Base-by-base conservation (phyloP, 2,113 vertebrate species). In the Cyprinodon variegatus region DNA sequence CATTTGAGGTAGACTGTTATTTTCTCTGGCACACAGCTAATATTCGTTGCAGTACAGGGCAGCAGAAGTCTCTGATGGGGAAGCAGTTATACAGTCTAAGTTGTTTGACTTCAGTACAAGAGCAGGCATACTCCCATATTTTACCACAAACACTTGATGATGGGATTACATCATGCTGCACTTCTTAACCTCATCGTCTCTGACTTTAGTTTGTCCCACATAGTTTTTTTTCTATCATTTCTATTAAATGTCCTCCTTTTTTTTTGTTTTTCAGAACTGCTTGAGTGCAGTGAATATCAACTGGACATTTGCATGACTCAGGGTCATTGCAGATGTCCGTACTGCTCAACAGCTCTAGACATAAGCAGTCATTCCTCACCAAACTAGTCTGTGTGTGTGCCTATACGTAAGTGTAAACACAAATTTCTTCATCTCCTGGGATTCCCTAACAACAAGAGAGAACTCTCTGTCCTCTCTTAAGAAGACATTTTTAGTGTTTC, bases 241-340 rank as follows among this genome's bases (percentile, higher is more conserved):
- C 29, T 29, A 29, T 29, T 29, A 29, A 29, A 29, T 29, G 29
- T 29, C 29, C 29, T 13, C 14, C 4, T 70, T 76, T 59, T 36
- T 70, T 70, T 65, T 73, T 88, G 79, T 81, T 78, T 81, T 83
- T 71, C 64, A 76, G 61, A 67, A 68, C 83, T 78, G 83, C 65
- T 60, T 20, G 70, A 86, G 72, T 84, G 88, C 79, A 83, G 65
- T 86, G 88, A 87, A 93, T 90, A 86, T 72, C 83, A 92, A 93
- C 84, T 84, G 83, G 65, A 83, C 72, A 91, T 90, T 92, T 93
- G 90, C 88, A 88, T 89, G 86, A 85, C 72, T 89, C 86, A 43
- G 67, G 63, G 22, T 4, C 46, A 75, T 74, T 63, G 77, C 72
- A 79, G 76, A 74, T 66, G 61, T 78, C 70, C 84, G 77, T 62